phyloP scores from a whole-genome alignment of 2,113 vertebrate species.

The Alces alces region DNA sequence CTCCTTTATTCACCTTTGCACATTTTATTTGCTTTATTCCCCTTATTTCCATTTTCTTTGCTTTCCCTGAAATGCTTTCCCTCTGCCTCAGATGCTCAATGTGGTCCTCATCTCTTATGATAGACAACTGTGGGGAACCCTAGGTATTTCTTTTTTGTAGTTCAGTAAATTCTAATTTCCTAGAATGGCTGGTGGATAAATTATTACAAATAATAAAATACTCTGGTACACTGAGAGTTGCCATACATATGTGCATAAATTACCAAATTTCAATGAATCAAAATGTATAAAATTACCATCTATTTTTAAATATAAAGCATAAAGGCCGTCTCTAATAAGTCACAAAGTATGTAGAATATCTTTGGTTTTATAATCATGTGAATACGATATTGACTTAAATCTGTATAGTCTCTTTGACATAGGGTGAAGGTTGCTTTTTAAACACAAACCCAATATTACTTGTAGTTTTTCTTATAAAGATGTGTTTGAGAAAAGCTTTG shows the following conservation, averaged over 20 bases:
- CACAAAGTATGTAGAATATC: background rate
- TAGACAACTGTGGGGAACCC: background rate
- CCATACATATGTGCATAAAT: background rate
- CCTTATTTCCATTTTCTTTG: background rate
- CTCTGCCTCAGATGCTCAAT: background rate
- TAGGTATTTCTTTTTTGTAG: background rate
- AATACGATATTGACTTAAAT: background rate
- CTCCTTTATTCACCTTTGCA: background rate
- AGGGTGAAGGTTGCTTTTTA: background rate
- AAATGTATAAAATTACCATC: background rate
- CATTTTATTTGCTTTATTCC: background rate
- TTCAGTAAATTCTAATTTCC: background rate
- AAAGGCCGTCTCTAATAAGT: background rate
- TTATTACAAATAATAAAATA: conserved; percentile 9
- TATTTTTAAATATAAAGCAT: background rate
- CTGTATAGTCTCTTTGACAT: background rate
- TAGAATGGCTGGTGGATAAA: background rate
- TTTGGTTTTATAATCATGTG: background rate
- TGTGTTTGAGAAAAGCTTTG: background rate
- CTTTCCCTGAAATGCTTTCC: background rate
- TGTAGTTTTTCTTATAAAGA: background rate
- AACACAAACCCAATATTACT: background rate
- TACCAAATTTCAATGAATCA: background rate
- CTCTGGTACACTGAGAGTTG: background rate
- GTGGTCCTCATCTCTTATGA: background rate